Evolutionary conservation across 2,888 invertebrate genomes (phyloP).

Genomic region (Seira musarum): DNA sequence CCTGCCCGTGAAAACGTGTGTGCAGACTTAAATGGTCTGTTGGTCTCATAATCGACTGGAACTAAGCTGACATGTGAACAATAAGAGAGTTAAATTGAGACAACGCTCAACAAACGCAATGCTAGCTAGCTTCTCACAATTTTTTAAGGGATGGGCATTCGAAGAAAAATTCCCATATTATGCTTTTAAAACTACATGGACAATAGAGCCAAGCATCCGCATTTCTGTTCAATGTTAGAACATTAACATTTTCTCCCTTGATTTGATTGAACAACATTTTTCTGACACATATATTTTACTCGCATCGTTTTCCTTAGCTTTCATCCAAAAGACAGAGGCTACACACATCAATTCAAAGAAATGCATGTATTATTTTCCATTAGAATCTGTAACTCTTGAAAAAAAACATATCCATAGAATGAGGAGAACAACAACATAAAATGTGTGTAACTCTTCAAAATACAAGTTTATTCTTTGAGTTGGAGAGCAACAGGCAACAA

Average conservation of each 20-base stretch:
- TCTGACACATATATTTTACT: conserved; percentile 46
- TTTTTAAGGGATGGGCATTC: not conserved
- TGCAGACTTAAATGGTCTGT: conserved; percentile 28
- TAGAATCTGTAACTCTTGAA: too few species aligned
- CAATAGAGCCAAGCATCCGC: too few species aligned
- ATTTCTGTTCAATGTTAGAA: conserved; percentile 36
- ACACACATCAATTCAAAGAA: conserved; percentile 24
- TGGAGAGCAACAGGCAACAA: too few species aligned
- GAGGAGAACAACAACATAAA: conserved; percentile 40
- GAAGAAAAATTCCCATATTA: not conserved
- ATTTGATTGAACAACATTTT: too few species aligned
- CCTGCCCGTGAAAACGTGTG: conserved; percentile 21
- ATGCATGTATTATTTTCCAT: too few species aligned
- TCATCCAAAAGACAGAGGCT: conserved; percentile 32
- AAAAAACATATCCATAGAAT: too few species aligned
- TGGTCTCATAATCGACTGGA: conserved; percentile 37
- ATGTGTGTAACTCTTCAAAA: conserved; percentile 20
- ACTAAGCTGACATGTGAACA: conserved; percentile 35
- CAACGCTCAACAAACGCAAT: not conserved
- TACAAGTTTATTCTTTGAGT: too few species aligned
- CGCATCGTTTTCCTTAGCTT: too few species aligned
- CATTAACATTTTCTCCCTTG: too few species aligned
- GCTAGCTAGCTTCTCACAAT: too few species aligned
- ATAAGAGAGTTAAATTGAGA: conserved; percentile 34
- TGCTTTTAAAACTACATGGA: not conserved